Base-by-base conservation (phyloP, 2,797 vertebrate species). In the Parambassis ranga region DNA sequence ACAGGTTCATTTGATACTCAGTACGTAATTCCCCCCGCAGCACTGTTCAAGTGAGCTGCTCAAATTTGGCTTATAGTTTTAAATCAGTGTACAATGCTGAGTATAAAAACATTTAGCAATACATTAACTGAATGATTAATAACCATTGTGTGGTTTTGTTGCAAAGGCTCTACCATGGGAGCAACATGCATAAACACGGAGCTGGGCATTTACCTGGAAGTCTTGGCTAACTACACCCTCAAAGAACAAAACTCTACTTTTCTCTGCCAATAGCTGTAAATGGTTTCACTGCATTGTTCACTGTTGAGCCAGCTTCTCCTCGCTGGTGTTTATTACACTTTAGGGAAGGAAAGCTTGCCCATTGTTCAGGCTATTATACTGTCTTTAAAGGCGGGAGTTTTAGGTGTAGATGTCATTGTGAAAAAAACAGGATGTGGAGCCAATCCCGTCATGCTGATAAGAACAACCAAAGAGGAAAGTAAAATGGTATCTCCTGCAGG, bases 401-500 rank as follows among this genome's bases (percentile, higher is more conserved):
- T 56, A 64, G 23, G 16, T 15, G 42, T 65, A 79, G 71, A 53
- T 82, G 65, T 85, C 55, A 38, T 18, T 47, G 23, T 67, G 65
- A 55, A 71, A 82, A 63, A 66, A 88, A 87, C 88, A 89, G 87
- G 83, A 88, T 75, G 46, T 33, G 37, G 33, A 78, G 48, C 60
- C 62, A 57, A 14, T 50, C 19, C 61, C 30, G 50, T n/a, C 4
- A 0, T 19, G 37, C 59, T 32, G 48, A 84, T 71, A 38, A 58
- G 60, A 33, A 24, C 36, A 57, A 35, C 47, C n/a, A 36, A 27
- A 53, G 23, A 47, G 68, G 52, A 71, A 79, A 60, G 58, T 11
- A 24, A 50, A 64, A 75, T 73, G 30, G 41, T 63, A 70, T 76
- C 66, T 65, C 31, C 39, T 62, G 61, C 57, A 28, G 32, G 39